Evolutionary conservation across 2,797 vertebrate genomes (phyloP).

Genomic region (Apogon hyalosoma): DNA sequence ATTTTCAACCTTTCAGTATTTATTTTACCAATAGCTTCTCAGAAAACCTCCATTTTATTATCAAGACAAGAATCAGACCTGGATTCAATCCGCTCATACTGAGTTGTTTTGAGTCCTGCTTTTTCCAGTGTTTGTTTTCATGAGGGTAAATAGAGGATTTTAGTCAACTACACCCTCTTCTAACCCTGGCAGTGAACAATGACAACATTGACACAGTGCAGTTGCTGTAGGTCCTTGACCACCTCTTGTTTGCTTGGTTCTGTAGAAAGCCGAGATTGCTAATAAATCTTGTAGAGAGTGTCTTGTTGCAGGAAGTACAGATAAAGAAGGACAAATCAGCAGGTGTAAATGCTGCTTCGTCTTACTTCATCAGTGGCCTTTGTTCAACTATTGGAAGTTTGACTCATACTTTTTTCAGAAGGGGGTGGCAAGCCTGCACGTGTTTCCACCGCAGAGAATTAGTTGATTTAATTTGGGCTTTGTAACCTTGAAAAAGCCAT

Average conservation of each 20-base stretch:
- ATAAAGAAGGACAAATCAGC: constrained; percentile 33
- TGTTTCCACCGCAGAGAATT: constrained; percentile 57
- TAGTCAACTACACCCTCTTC: constrained; percentile 66
- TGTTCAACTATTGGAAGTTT: constrained; percentile 35
- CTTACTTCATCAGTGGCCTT: constrained; percentile 22
- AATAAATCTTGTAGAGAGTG: constrained; percentile 43
- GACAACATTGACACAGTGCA: constrained; percentile 60
- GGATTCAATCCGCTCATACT: constrained; percentile 52
- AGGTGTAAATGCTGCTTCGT: constrained; percentile 22
- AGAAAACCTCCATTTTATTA: constrained; percentile 27
- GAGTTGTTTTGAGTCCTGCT: constrained; percentile 33
- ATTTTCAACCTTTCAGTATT: constrained; percentile 2
- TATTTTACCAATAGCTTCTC: constrained; percentile 12
- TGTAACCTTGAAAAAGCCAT: constrained; percentile 67
- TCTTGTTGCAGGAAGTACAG: constrained; percentile 31
- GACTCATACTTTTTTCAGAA: constrained; percentile 34
- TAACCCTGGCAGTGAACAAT: constrained; percentile 73
- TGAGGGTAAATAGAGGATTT: constrained; percentile 54
- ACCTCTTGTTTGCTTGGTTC: constrained; percentile 46
- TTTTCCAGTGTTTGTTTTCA: constrained; percentile 66
- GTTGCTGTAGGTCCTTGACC: constrained; percentile 50
- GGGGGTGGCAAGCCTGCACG: neutral
- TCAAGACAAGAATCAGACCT: constrained; percentile 20
- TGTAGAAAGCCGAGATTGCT: constrained; percentile 30
- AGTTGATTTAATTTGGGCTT: constrained; percentile 57